These are phyloP conservation scores for Brachyopa scutellaris DNA, from an alignment of 2,888 invertebrate species.

Conservation along the genomic window DNA sequence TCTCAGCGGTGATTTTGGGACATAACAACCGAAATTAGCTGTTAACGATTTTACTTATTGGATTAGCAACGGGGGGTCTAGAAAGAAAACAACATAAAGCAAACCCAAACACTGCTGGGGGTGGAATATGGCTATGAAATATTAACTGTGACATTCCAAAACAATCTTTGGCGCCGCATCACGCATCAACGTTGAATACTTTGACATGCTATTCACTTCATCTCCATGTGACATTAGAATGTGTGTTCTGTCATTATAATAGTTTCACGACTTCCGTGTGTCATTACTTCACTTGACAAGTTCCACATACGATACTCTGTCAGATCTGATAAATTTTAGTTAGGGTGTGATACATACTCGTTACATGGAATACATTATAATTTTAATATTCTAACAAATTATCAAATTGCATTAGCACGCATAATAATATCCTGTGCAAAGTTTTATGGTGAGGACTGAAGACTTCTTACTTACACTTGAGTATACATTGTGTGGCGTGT, in stretches of 20 bases:
- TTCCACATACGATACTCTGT: background rate
- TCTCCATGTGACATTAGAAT: background rate
- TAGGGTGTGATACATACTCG: constrained; percentile 15
- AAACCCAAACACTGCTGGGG: background rate
- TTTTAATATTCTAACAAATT: constrained; percentile 22
- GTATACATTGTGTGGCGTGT: background rate
- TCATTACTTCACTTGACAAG: background rate
- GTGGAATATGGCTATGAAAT: background rate
- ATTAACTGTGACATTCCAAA: background rate
- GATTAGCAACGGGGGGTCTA: constrained; percentile 6
- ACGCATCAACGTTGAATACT: too few species aligned
- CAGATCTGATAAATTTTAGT: background rate
- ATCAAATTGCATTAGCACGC: constrained; percentile 41
- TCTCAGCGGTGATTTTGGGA: background rate
- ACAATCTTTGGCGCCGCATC: constrained; percentile 4
- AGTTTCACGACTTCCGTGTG: background rate
- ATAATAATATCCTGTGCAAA: constrained; percentile 4
- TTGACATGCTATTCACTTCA: too few species aligned
- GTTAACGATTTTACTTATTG: constrained; percentile 28
- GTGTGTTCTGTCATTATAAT: background rate
- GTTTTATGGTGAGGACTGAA: background rate
- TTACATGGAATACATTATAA: background rate
- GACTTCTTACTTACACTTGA: background rate
- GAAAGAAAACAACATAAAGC: too few species aligned
- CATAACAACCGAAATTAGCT: constrained; percentile 18